Evolutionary conservation across 1,140 invertebrate species (phyloP).

Genomic region (Odontomachus brunneus): DNA sequence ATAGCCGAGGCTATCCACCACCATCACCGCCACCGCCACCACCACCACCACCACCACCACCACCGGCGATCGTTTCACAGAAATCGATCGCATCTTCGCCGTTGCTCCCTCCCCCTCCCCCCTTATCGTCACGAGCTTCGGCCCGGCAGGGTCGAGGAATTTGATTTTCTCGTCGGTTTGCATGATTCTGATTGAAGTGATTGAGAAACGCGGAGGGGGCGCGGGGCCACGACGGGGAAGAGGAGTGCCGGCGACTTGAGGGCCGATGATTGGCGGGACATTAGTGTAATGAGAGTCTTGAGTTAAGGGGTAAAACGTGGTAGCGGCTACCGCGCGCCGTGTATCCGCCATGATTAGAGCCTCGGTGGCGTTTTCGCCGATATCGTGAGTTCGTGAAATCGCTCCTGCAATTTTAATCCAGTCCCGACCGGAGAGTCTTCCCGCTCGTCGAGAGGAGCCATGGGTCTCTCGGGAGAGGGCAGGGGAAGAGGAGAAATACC

Average conservation of each 20-base stretch:
- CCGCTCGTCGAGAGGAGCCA: conserved; percentile 10
- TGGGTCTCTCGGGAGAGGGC: neutral
- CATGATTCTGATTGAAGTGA: conserved; percentile 81
- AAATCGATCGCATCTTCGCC: conserved; percentile 33
- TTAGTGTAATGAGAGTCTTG: conserved; percentile 82
- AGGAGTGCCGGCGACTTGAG: conserved; percentile 76
- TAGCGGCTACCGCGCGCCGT: conserved; percentile 77
- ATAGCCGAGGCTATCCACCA: too few species aligned
- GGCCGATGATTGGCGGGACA: conserved; percentile 81
- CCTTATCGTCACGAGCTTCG: conserved; percentile 45
- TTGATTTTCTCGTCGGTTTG: conserved; percentile 79
- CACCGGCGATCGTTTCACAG: conserved; percentile 31
- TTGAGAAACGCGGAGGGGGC: conserved; percentile 71
- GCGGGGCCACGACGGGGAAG: conserved; percentile 42
- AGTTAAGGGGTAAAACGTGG: conserved; percentile 81
- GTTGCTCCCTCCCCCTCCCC: too few species aligned
- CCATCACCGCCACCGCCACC: neutral
- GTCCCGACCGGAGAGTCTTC: conserved; percentile 55
- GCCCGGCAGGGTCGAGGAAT: conserved; percentile 46
- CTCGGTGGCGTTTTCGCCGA: conserved; percentile 74
- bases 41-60: neutral
- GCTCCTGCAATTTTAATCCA: conserved; percentile 83
- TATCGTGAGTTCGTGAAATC: conserved; percentile 79
- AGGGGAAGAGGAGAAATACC: neutral
- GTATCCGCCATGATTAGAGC: conserved; percentile 82